Evolutionary conservation across 1,140 invertebrate species (phyloP).

Genomic region (Goniozus legneri): DNA sequence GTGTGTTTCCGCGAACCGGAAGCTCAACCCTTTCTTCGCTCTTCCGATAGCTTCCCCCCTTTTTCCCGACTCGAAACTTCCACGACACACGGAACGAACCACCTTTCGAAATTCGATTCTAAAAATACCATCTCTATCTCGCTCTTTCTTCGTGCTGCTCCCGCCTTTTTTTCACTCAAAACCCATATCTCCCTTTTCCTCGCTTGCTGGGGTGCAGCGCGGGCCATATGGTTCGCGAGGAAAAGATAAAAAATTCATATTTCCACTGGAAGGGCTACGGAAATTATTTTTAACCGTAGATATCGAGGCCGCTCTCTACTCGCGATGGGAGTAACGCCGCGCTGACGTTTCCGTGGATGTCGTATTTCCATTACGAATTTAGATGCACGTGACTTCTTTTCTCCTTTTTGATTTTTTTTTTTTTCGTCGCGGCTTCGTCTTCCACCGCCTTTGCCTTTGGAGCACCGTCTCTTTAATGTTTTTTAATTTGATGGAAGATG

Average conservation of each 20-base stretch:
- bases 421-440: too few species aligned
- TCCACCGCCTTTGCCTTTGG: too few species aligned
- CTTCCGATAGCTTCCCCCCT: slow-evolving; percentile 1
- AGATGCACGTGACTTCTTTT: too few species aligned
- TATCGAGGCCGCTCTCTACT: too few species aligned
- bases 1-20: too few species aligned
- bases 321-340: too few species aligned
- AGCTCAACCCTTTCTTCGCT: slow-evolving; percentile 26
- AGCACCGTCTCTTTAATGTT: too few species aligned
- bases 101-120: slow-evolving; percentile 25
- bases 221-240: slow-evolving; percentile 30
- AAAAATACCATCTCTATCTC: slow-evolving; percentile 21
- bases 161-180: slow-evolving; percentile 12
- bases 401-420: too few species aligned
- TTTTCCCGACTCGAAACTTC: not conserved
- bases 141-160: slow-evolving; percentile 18
- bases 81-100: slow-evolving; percentile 16
- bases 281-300: too few species aligned
- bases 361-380: too few species aligned
- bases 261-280: slow-evolving; percentile 47
- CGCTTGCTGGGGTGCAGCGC: slow-evolving; percentile 21
- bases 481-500: too few species aligned
- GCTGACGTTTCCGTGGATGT: too few species aligned
- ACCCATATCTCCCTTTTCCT: slow-evolving; percentile 24
- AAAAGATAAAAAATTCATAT: slow-evolving; percentile 41